phyloP scores from a whole-genome alignment of 2,888 invertebrate genomes.

The Clivina fossor region DNA sequence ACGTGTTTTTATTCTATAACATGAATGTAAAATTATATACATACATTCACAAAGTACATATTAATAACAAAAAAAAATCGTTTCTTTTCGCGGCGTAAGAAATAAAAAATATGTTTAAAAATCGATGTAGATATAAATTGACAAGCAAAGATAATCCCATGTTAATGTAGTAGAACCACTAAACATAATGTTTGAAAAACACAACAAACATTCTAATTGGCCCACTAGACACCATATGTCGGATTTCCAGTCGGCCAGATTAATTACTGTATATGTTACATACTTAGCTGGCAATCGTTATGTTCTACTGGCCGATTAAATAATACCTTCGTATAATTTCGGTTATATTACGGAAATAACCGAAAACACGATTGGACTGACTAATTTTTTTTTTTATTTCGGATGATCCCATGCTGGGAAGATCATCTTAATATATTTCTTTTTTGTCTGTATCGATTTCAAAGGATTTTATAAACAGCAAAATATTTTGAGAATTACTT shows the following conservation, averaged over 20 bases:
- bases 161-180: constrained; percentile 1
- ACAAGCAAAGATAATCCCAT: background rate
- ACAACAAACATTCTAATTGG: constrained; percentile 18
- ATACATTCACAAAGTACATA: no score
- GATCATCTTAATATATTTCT: background rate
- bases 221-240: constrained; percentile 15
- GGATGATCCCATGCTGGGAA: constrained; percentile 16
- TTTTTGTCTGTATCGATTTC: no score
- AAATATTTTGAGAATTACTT: no score
- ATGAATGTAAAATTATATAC: no score
- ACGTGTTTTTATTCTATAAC: no score
- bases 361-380: constrained; percentile 6
- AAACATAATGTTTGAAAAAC: constrained; percentile 11
- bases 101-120: constrained; percentile 5
- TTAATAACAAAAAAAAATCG: background rate
- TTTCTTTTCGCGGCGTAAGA: no score
- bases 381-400: constrained; percentile 1
- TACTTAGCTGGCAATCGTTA: no score
- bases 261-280: background rate
- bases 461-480: no score
- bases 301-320: background rate
- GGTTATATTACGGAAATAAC: constrained; percentile 11
- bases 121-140: constrained; percentile 12
- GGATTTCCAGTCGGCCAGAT: background rate
- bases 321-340: constrained; percentile 14